Evolutionary conservation across 1,140 invertebrate species (phyloP).

Genomic region (Bombus pascuorum): DNA sequence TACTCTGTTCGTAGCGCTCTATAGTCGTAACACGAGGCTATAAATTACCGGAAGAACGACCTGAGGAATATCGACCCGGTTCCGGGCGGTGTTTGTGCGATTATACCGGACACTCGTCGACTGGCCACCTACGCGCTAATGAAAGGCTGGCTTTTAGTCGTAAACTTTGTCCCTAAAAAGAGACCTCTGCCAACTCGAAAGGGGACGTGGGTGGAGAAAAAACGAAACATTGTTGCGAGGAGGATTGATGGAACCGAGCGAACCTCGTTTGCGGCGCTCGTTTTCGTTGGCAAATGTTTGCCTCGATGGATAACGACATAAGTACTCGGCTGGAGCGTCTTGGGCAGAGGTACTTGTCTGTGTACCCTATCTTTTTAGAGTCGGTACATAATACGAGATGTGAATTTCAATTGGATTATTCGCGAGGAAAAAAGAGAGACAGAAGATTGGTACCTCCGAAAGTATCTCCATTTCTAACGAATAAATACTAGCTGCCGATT

Average conservation of each 20-base stretch:
- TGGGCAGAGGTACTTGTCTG: background rate
- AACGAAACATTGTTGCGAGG: background rate
- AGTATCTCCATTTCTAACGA: background rate
- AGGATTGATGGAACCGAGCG: background rate
- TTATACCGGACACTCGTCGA: conserved; percentile 23
- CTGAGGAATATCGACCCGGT: conserved; percentile 24
- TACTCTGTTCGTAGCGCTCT: conserved; percentile 2
- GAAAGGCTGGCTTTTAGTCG: conserved; percentile 2
- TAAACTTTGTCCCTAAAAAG: background rate
- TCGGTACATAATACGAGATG: background rate
- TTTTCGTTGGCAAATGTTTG: background rate
- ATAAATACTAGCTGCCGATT: background rate
- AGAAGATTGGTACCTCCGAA: background rate
- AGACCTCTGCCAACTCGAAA: no score
- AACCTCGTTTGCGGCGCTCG: background rate
- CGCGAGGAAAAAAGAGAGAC: background rate
- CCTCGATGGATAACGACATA: background rate
- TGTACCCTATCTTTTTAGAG: background rate
- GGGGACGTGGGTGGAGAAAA: background rate
- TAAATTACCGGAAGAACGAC: conserved; percentile 54
- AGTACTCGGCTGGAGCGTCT: background rate
- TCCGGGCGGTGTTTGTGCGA: background rate
- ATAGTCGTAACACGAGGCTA: conserved; percentile 23
- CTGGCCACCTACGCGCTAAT: conserved; percentile 4
- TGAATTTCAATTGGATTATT: background rate